Conservation (phyloP, 2,113 vertebrate genomes). For the Platycercus adscitus region DNA sequence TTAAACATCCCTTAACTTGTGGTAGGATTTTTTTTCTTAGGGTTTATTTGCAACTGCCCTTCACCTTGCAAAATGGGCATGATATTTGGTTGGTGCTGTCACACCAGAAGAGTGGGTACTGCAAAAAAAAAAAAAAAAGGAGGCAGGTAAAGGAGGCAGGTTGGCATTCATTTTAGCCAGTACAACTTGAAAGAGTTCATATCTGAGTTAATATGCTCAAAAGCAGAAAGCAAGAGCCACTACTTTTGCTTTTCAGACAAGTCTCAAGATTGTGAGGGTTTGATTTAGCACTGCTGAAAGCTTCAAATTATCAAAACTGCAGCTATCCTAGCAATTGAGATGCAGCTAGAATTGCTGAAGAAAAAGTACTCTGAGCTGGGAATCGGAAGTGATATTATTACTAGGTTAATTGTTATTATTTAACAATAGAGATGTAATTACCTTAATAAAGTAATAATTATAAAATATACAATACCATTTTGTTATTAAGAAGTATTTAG, state of each 20-base stretch:
- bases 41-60: neutral
- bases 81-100: neutral
- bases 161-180: neutral
- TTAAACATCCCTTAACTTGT: neutral
- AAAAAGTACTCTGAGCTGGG: neutral
- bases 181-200: neutral
- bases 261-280: neutral
- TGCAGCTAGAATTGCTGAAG: neutral
- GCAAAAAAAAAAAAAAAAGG: neutral
- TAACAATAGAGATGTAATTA: neutral
- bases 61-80: neutral
- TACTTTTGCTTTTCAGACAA: neutral
- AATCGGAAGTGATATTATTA: neutral
- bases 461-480: neutral
- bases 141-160: neutral
- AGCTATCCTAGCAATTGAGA: neutral
- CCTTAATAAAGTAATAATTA: neutral
- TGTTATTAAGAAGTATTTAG: neutral
- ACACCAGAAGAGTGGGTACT: neutral
- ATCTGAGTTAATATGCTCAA: neutral
- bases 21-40: neutral
- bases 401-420: neutral
- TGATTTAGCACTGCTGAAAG: neutral
- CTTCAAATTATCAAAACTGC: neutral
- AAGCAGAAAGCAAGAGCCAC: neutral